Evolutionary conservation across 2,113 vertebrate species (phyloP).

Genomic region (Tinamus guttatus): DNA sequence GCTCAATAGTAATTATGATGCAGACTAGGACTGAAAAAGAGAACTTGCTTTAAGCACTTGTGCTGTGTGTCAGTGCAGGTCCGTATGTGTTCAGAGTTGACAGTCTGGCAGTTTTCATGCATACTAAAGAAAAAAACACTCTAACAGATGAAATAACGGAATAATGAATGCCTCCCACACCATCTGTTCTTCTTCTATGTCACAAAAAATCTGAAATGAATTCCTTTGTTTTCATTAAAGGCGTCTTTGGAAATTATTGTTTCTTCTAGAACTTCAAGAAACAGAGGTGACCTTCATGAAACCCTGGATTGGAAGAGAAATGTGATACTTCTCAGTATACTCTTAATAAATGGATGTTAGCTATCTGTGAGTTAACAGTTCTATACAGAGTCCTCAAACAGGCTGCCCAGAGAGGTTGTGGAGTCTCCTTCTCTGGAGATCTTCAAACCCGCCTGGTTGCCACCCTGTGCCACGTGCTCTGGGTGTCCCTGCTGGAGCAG

Average conservation of each 20-base stretch:
- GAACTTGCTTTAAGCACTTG: neutral
- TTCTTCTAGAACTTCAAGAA: conserved; percentile 18
- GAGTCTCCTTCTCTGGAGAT: too few species aligned
- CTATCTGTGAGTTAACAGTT: neutral
- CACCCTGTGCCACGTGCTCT: too few species aligned
- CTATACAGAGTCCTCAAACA: neutral
- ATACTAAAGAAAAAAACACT: neutral
- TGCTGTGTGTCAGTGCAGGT: neutral
- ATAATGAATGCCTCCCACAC: conserved; percentile 47
- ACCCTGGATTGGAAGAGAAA: neutral
- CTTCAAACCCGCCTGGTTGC: too few species aligned
- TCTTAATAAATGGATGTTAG: neutral
- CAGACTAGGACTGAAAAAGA: neutral
- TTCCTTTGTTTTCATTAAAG: conserved; percentile 48
- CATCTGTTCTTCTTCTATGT: conserved; percentile 40
- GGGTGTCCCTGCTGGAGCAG: too few species aligned
- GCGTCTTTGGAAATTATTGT: conserved; percentile 47
- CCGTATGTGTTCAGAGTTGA: neutral
- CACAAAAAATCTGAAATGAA: conserved; percentile 4
- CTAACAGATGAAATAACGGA: neutral
- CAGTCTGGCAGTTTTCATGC: neutral
- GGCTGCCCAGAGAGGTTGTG: too few species aligned
- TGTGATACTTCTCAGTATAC: neutral
- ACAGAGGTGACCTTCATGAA: neutral
- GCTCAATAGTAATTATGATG: neutral